Evolutionary conservation across 2,888 invertebrate species (phyloP), one percentile per base, ranked within the genome.

Genomic region (Rhamnusium bicolor): DNA sequence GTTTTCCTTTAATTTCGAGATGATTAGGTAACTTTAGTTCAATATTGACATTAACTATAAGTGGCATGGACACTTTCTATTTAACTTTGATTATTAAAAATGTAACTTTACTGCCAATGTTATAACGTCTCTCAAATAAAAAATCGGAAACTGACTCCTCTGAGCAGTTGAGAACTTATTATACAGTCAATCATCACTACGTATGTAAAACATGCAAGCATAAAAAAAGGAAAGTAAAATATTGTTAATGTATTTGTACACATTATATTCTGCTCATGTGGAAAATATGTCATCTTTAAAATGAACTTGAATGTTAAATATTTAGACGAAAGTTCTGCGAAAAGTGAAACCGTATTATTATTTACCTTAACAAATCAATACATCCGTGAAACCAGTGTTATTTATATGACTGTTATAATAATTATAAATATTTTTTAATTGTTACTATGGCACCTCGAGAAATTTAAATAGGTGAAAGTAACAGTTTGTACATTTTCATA

Each of bases 291-390:
- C 67, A 21, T 56, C 40, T 40, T 67, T 40, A 56, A 67, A 67
- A 32, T 47, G 40, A 63, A 63, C 65, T 46, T 21, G 56, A 54
- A 40, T 54, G 54, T 46, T 56, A 21, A 61, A 40, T 56, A 56
- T 56, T 67, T 46, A 1, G 32, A 67, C 54, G 67, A 67, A 67
- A 67, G 67, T 67, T 53, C 19, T 46, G 18, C 19, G 40, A 67
- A 67, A 67, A 67, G 67, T 67, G 67, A 67, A 67, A 67, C 56
- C 19, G 16, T 46, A 46, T 46, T 61, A 61, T 46, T 19, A 27
- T 51, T 53, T 51, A 32, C 53, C 19, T 32, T 65, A 32, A 32
- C 32, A 53, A 65, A 49, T 65, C 53, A 14, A 29, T 53, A 19
- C 7, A 47, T 65, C 16, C 29, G 18, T 32, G 18, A 40, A 40